phyloP scores from a whole-genome alignment of 2,888 invertebrate genomes.

The Drosophila fulvimacula region DNA sequence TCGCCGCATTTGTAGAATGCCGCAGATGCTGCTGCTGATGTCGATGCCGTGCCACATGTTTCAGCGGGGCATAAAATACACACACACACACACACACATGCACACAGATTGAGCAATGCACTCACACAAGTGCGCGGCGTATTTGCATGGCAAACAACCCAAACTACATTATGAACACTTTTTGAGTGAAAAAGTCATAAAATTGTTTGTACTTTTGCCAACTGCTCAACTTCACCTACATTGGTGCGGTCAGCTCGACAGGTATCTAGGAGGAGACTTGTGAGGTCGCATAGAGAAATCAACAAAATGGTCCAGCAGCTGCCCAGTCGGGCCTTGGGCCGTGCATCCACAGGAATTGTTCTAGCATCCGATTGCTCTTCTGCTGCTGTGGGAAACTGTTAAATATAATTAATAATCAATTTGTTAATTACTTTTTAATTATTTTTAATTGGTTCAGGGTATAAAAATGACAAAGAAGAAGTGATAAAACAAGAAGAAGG shows the following conservation, averaged over 20 bases:
- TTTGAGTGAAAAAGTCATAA: slow-evolving; percentile 17
- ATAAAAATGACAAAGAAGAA: too few relatives aligned
- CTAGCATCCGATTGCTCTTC: slow-evolving; percentile 20
- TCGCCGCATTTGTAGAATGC: slow-evolving; percentile 38
- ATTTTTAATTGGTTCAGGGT: too few relatives aligned
- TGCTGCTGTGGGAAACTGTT: slow-evolving; percentile 2
- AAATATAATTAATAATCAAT: slow-evolving; percentile 38
- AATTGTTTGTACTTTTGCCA: background rate
- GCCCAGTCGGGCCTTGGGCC: background rate
- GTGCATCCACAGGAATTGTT: slow-evolving; percentile 1
- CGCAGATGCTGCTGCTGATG: slow-evolving; percentile 13
- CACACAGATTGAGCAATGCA: slow-evolving; percentile 10
- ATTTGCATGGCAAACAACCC: slow-evolving; percentile 31
- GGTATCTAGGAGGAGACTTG: slow-evolving; percentile 24
- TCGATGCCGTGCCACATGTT: slow-evolving; percentile 28
- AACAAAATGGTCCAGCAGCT: slow-evolving; percentile 28
- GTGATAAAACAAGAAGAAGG: too few relatives aligned
- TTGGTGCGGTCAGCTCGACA: slow-evolving; percentile 64
- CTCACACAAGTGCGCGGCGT: slow-evolving; percentile 12
- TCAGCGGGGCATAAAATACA: slow-evolving; percentile 46
- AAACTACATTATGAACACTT: slow-evolving; percentile 45
- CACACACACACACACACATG: slow-evolving; percentile 19
- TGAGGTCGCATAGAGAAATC: slow-evolving; percentile 41
- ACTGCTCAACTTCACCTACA: slow-evolving; percentile 61
- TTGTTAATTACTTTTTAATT: slow-evolving; percentile 1